Percentiles rank a stretch among this genome's conserved stretches.
Evolutionary conservation across 2,113 vertebrate species (phyloP).

Genomic region (Onychostruthus taczanowskii): DNA sequence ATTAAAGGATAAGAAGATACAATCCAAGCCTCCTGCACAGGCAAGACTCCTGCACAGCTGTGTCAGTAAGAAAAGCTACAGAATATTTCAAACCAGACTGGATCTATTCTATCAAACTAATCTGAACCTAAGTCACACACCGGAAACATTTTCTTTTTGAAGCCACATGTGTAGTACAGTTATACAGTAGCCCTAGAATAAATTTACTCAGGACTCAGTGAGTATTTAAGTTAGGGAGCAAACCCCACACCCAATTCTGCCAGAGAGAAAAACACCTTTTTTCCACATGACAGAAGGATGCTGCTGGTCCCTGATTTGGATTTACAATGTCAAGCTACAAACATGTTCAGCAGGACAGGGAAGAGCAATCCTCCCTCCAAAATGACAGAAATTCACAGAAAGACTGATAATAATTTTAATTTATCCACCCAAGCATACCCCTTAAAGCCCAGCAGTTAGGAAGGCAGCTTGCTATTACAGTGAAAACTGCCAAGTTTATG

Average conservation of each 20-base stretch:
- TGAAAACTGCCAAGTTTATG: background rate
- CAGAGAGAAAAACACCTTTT: background rate
- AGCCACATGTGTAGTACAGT: background rate
- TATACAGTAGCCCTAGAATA: background rate
- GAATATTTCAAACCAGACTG: background rate
- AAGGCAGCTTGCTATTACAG: background rate
- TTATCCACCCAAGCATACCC: background rate
- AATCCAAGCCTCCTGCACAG: background rate
- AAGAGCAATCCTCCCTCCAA: background rate
- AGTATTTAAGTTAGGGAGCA: background rate
- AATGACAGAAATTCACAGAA: background rate
- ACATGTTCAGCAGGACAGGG: background rate
- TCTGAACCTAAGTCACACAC: background rate
- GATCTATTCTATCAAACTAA: background rate
- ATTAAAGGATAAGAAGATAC: background rate
- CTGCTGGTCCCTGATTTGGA: rapidly evolving
- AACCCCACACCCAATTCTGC: background rate
- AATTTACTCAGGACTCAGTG: background rate
- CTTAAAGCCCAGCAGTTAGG: background rate
- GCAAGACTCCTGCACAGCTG: background rate
- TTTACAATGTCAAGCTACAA: background rate
- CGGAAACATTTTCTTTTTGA: background rate
- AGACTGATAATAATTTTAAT: background rate
- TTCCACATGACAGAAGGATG: background rate
- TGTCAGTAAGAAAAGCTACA: background rate